Base-by-base conservation (phyloP, 2,888 invertebrate species). In the Apodemia zela region DNA sequence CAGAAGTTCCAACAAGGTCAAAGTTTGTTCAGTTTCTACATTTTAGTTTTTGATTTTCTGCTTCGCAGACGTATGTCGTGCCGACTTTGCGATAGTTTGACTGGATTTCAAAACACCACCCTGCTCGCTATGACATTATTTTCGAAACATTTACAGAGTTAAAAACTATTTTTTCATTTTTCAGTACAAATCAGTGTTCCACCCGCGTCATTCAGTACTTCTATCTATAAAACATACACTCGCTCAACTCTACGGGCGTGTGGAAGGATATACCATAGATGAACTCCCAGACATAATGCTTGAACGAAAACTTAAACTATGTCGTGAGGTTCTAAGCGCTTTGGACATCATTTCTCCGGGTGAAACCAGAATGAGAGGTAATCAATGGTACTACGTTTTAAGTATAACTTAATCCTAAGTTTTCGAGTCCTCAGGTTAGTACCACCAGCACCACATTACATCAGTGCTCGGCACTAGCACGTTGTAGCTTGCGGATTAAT, bases 311-410 rank as follows among this genome's bases (percentile, higher is more conserved):
- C 93, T 94, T 0, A 94, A 96, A 67, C 89, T 96, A 65, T 97
- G 97, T 72, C 90, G 93, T 15, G 89, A 94, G 35, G 83, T 97
- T 5, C 83, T 97, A 21, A 87, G 92, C 60, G 94, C 96, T 7
- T 83, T 97, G 17, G 94, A 96, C 75, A 87, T 95, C 38, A 93
- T 97, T 62, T 95, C 95, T 70, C 97, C 97, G 0, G 97, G 97
- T 1, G 91, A 94, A 63, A 95, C 95, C 58, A 91, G 97, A 70
- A 93, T 96, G 74, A 93, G 97, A 89, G 96, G 96, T 94, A 68
- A 67, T 42, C 15, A 42, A 3, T 38, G 5, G 5, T 38, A 38
- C 13, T 13, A 38, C 38, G 3, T 13, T 35, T 35, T 35, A 35
- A 7, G 35, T 42, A 42, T 4, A 42, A 5, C 15, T 15, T 5